Conservation (phyloP, 2,888 invertebrate species). For the Gnatocerus cornutus region DNA sequence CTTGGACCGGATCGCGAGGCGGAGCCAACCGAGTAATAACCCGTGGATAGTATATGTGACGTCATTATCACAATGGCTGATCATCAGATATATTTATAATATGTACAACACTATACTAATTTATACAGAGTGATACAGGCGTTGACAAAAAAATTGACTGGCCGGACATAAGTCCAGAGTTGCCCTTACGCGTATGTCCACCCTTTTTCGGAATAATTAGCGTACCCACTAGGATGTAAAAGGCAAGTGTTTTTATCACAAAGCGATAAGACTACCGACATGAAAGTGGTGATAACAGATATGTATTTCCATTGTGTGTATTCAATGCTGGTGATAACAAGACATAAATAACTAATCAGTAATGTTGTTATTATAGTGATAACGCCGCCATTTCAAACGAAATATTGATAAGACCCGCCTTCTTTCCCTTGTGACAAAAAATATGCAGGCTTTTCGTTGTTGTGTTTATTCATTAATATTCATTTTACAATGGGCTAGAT, state of each 20-base stretch:
- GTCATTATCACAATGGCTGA: constrained; percentile 65
- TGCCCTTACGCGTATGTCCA: too few species aligned
- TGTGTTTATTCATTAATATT: constrained; percentile 26
- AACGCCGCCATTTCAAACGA: constrained; percentile 61
- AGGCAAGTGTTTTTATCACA: constrained; percentile 43
- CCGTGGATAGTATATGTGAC: constrained; percentile 63
- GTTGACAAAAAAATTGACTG: too few species aligned
- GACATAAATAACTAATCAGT: constrained; percentile 65
- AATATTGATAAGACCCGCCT: constrained; percentile 43
- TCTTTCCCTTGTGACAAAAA: constrained; percentile 31
- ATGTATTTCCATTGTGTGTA: constrained; percentile 63
- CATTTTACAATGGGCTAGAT: constrained; percentile 8
- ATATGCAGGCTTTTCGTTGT: constrained; percentile 35
- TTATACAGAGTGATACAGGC: too few species aligned
- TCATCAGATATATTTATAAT: constrained; percentile 42
- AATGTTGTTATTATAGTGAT: constrained; percentile 63
- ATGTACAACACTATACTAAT: neutral
- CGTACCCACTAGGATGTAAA: constrained; percentile 31
- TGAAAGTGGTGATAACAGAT: constrained; percentile 64
- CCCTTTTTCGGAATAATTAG: constrained; percentile 8
- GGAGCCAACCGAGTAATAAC: constrained; percentile 65
- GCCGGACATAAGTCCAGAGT: too few species aligned
- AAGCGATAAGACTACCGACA: constrained; percentile 59
- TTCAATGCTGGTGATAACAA: constrained; percentile 65
- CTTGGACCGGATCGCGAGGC: constrained; percentile 60